Base-by-base conservation (phyloP, 30 jellyfish, hydroid and myxozoan species). In the Catostylus mosaicus region DNA sequence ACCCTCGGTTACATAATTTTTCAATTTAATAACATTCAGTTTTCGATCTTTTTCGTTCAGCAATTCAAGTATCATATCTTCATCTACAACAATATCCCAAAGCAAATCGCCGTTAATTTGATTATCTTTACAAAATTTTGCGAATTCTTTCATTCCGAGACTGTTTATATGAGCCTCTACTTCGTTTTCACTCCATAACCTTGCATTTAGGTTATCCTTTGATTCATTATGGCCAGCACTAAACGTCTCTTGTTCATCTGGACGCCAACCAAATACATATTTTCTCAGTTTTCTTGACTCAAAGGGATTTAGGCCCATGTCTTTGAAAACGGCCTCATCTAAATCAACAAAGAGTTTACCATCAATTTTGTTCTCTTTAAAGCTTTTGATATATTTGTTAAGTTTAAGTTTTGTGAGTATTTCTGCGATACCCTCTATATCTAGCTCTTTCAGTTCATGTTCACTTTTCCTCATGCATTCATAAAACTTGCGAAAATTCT, bases 241-340 rank as follows among this genome's bases (percentile, higher is more conserved):
- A 6, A 48, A 3, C 20, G 14, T 16, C 27, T 16, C 63, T 24
- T 43, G 34, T 47, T 45, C 31, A 35, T 92, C 98, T 0, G 98
- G 97, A 30, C 98, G 82, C 98, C 98, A 92, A 12, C 98, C 98
- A 59, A 92, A 92, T 0, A 80, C 96, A 63, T 79, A 92, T 79
- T 92, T 92, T 30, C 98, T 71, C 54, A 92, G 59, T 72, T 92
- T 92, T 9, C 98, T 84, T 0, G 98, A 95, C 75, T 92, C 97
- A 61, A 92, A 92, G 9, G 90, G 79, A 31, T 76, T 36, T 56
- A 92, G 69, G 54, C 97, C 97, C 63, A 92, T 67, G 59, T 92
- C 98, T 77, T 79, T 87, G 35, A 92, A 88, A 19, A 92, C 98
- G 11, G 96, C 91, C 70, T 92, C 98, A 84, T 92, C 98, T 14